Evolutionary conservation across 2,888 invertebrate genomes (phyloP).

Genomic region (Parnassius smintheus): DNA sequence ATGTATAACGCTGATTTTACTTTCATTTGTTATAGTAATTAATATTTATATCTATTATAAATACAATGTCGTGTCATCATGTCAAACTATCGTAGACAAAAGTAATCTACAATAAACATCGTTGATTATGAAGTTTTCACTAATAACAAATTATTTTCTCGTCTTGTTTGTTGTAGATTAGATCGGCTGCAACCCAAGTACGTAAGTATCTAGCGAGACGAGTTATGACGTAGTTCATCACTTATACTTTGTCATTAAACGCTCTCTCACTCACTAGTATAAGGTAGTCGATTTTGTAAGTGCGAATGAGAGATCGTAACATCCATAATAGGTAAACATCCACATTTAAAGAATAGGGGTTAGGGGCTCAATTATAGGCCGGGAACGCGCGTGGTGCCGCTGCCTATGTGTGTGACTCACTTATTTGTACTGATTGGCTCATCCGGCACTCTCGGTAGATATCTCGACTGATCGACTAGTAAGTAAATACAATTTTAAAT

Average conservation of each 20-base stretch:
- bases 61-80: too few relatives aligned
- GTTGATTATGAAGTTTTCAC: too few relatives aligned
- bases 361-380: conserved; percentile 52
- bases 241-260: conserved; percentile 34
- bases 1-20: too few relatives aligned
- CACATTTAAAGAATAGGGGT: conserved; percentile 47
- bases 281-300: conserved; percentile 35
- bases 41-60: too few relatives aligned
- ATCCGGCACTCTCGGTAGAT: conserved; percentile 69
- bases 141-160: too few relatives aligned
- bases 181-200: conserved; percentile 30
- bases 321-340: conserved; percentile 39
- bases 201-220: conserved; percentile 38
- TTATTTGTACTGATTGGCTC: conserved; percentile 64
- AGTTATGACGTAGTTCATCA: conserved; percentile 40
- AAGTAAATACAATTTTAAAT: conserved; percentile 40
- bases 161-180: conserved; percentile 28
- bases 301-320: conserved; percentile 47
- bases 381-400: conserved; percentile 47
- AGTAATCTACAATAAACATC: too few relatives aligned
- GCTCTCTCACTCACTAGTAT: conserved; percentile 39
- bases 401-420: conserved; percentile 64
- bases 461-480: conserved; percentile 61
- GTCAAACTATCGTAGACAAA: too few relatives aligned
- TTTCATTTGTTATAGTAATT: too few relatives aligned